Evolutionary conservation across 1,140 invertebrate genomes (phyloP), one percentile per base, ranked within the genome.

Genomic region (Schlechtendalia chinensis): DNA sequence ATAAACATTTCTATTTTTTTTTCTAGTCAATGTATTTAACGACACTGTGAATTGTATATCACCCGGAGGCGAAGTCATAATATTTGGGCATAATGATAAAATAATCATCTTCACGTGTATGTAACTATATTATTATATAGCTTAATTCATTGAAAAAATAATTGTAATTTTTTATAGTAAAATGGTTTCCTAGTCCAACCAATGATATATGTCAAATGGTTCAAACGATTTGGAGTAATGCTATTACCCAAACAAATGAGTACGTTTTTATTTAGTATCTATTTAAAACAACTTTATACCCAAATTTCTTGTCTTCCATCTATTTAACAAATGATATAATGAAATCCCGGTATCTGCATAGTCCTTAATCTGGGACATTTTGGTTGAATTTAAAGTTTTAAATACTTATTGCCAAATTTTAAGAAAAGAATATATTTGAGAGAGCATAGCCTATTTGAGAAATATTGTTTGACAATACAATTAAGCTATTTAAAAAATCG

Each of bases 31-130:
- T 63, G 5, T 79, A 27, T 50, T 79, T 22, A 63, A 79, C 19
- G 39, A 79, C 22, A 63, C 58, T 24, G 17, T 63, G 5, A 79
- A 63, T 47, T 79, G 75, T 50, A 22, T 79, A 61, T 61, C 75
- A 27, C 75, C 75, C 4, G 75, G 75, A 19, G 75, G 75, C 27
- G 75, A 79, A 63, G 63, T 79, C 17, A 19, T 63, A 63, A 32
- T 59, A 50, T 79, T 79, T 61, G 54, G 56, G n/a, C 16, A 79
- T n/a, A 6, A 5, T 24, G 45, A 79, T 29, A 79, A 63, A 79
- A 79, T 79, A 79, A 63, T 79, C 11, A 79, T 29, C n/a, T 79
- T 59, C 47, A 79, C 56, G n/a, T 11, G 75, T 79, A 63, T 47
- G 11, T 45, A 39, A 4, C 8, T 8, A 39, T 39, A 59, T 17